Percentiles rank a stretch among this genome's conserved stretches.
phyloP scores from a whole-genome alignment of 2,797 vertebrate species.

The Rhinatrema bivittatum region DNA sequence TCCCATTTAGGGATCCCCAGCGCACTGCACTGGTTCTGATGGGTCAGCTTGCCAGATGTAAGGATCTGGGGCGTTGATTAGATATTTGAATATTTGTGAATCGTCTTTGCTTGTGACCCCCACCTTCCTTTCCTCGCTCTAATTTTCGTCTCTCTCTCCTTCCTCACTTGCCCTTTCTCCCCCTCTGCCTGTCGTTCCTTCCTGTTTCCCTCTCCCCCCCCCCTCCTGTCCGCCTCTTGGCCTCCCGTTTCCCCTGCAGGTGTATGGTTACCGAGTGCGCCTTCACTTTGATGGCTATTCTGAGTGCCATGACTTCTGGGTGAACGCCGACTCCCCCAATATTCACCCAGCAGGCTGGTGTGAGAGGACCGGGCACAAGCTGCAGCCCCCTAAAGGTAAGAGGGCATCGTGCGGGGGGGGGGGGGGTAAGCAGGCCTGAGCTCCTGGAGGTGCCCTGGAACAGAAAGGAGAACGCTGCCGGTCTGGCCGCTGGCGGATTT shows the following conservation, averaged over 20 bases:
- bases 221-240: not conserved
- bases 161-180: too few species aligned
- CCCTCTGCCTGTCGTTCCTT: not conserved
- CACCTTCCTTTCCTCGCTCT: too few species aligned
- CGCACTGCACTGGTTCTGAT: too few species aligned
- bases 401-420: not conserved
- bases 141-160: too few species aligned
- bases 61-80: too few species aligned
- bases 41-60: too few species aligned
- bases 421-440: not conserved
- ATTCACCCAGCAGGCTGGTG: constrained; percentile 90
- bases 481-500: not conserved
- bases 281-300: constrained; percentile 96
- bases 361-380: constrained; percentile 87
- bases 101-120: too few species aligned
- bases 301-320: constrained; percentile 96
- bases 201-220: not conserved
- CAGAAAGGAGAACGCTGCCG: not conserved
- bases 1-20: too few species aligned
- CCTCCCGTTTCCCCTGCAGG: not conserved
- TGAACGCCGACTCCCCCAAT: constrained; percentile 86
- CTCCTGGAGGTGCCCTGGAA: not conserved
- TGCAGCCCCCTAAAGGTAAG: constrained; percentile 93
- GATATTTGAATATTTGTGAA: too few species aligned
- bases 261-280: constrained; percentile 84